Percentiles rank a stretch among this genome's conserved stretches.
phyloP scores from a whole-genome alignment of 2,113 vertebrate genomes.

The Erythrolamprus reginae region DNA sequence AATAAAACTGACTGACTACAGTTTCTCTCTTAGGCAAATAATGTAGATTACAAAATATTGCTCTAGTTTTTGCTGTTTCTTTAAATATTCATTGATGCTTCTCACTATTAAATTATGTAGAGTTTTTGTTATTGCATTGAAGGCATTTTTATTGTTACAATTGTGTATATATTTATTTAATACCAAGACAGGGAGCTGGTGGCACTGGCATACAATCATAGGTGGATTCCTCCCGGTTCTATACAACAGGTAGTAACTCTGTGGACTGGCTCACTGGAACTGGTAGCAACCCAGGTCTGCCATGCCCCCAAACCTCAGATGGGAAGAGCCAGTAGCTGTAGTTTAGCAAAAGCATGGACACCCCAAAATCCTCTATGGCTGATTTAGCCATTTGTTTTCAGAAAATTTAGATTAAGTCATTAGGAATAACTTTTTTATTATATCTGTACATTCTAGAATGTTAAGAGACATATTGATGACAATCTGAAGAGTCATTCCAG shows the following conservation, averaged over 20 bases:
- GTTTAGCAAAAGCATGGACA: background rate
- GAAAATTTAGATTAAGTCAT: no score
- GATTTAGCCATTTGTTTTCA: background rate
- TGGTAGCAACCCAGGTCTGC: no score
- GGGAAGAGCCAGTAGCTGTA: background rate
- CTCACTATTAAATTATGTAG: background rate
- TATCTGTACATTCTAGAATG: slow-evolving; percentile 53
- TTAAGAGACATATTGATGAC: slow-evolving; percentile 35
- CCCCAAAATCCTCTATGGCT: background rate
- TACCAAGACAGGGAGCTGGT: background rate
- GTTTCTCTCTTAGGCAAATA: background rate
- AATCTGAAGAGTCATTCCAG: background rate
- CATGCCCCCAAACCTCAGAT: background rate
- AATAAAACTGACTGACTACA: background rate
- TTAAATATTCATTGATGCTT: background rate
- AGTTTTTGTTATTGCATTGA: background rate
- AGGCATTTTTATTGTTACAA: background rate
- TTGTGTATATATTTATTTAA: background rate
- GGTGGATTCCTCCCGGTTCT: no score
- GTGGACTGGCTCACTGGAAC: no score
- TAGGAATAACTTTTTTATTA: background rate
- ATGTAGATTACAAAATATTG: background rate
- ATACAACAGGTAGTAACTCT: no score
- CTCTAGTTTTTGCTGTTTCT: background rate
- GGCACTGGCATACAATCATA: background rate